These are phyloP conservation scores for Seira sanloemensis DNA, from an alignment of 2,888 invertebrate genomes.

Conservation along the genomic window DNA sequence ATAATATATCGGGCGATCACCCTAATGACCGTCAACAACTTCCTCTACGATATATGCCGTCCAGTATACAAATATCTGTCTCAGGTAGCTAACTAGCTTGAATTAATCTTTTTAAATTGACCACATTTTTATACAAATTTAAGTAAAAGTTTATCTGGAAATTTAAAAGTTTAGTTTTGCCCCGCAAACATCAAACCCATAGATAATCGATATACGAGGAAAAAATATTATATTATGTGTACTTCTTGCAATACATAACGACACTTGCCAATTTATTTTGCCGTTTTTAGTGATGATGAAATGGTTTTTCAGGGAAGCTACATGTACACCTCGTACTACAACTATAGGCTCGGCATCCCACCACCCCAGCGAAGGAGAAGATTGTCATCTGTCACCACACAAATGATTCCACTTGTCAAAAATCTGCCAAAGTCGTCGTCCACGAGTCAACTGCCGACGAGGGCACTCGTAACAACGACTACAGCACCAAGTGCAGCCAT, in stretches of 20 bases:
- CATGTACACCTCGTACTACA: constrained; percentile 66
- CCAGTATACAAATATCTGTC: constrained; percentile 66
- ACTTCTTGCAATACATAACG: no score
- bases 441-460: constrained; percentile 17
- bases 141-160: no score
- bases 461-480: constrained; percentile 24
- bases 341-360: constrained; percentile 62
- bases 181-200: no score
- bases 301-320: constrained; percentile 70
- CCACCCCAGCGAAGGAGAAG: constrained; percentile 54
- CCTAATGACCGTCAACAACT: constrained; percentile 68
- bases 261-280: no score
- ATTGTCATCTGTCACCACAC: constrained; percentile 58
- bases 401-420: constrained; percentile 25
- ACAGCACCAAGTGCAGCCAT: constrained; percentile 1
- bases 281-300: no score
- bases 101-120: no score
- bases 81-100: no score
- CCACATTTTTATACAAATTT: neutral
- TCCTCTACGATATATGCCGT: constrained; percentile 69
- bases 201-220: no score
- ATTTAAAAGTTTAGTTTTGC: no score
- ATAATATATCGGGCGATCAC: constrained; percentile 68
- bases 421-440: constrained; percentile 21
- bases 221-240: no score